Evolutionary conservation across 2,797 vertebrate genomes (phyloP), one percentile per base, ranked within the genome.

Genomic region (Phrynocephalus guinanensis): DNA sequence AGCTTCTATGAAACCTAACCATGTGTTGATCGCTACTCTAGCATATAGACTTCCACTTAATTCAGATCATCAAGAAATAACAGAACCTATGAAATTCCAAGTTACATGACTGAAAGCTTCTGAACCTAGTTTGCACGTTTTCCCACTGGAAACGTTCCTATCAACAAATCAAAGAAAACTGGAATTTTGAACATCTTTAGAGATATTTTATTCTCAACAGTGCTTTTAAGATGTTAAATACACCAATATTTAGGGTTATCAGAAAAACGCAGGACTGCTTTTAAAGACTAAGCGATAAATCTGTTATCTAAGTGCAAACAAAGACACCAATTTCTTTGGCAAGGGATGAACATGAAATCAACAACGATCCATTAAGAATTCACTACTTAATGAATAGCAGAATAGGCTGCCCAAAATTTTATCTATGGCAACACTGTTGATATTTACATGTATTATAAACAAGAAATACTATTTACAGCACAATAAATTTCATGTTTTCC

Each of bases 51-150:
- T 67, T 28, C 63, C 52, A 33, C 50, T 66, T 52, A 15, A 11
- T 7, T 84, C 56, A 75, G 33, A 84, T 73, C 15, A 20, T 28
- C 66, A 75, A 79, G 82, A 67, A 76, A 90, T 63, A 44, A 52
- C 33, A 79, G 0, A 79, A 60, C n/a, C 60, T 63, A 52, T 38
- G 15, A n/a, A 10, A 8, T 38, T n/a, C 0, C 0, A 2, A 68
- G 73, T 33, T 56, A 50, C 38, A 50, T 15, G 8, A 20, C 3
- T 72, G 30, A 75, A 5, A 1, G 3, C 3, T 52, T 33, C 68
- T 18, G 24, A 0, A 10, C n/a, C 18, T 83, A 44, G 56, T 33
- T 11, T 44, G 71, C 33, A 72, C 10, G 73, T 26, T 78, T 1
- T 18, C 15, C 24, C 73, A 6, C 6, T 1, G 70, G 6, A 86